Percentiles rank a stretch among this genome's conserved stretches.
phyloP scores from a whole-genome alignment of 2,888 invertebrate species.

The Chydorus sphaericus region DNA sequence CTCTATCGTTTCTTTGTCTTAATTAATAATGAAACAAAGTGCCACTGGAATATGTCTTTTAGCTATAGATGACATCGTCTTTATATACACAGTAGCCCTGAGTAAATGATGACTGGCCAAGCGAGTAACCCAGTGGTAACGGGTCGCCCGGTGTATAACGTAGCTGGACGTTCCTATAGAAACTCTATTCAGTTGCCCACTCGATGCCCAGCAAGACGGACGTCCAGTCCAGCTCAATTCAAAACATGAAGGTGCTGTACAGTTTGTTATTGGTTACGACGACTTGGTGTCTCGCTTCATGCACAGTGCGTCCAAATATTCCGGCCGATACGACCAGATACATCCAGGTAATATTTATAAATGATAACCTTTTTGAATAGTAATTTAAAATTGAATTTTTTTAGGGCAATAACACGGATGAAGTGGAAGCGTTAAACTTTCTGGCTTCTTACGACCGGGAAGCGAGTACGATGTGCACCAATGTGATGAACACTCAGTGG shows the following conservation, averaged over 20 bases:
- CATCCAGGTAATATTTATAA: neutral
- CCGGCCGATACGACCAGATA: neutral
- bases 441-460: slow-evolving; percentile 12
- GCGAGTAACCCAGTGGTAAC: slow-evolving; percentile 4
- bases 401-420: slow-evolving; percentile 15
- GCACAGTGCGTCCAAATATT: neutral
- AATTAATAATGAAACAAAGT: too few species aligned
- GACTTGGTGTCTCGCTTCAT: neutral
- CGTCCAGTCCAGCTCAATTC: too few species aligned
- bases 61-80: too few species aligned
- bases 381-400: neutral
- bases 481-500: slow-evolving; percentile 60
- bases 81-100: too few species aligned
- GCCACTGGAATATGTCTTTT: too few species aligned
- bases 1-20: too few species aligned
- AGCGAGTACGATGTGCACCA: slow-evolving; percentile 14
- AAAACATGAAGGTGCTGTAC: too few species aligned
- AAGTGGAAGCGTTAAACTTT: slow-evolving; percentile 11
- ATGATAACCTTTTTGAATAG: neutral
- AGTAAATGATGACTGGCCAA: neutral
- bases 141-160: neutral
- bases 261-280: neutral
- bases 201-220: too few species aligned
- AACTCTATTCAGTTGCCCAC: too few species aligned
- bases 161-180: neutral